These are phyloP conservation scores for Andrena cerasifolii DNA, from an alignment of 1,140 invertebrate genomes.

Conservation along the genomic window DNA sequence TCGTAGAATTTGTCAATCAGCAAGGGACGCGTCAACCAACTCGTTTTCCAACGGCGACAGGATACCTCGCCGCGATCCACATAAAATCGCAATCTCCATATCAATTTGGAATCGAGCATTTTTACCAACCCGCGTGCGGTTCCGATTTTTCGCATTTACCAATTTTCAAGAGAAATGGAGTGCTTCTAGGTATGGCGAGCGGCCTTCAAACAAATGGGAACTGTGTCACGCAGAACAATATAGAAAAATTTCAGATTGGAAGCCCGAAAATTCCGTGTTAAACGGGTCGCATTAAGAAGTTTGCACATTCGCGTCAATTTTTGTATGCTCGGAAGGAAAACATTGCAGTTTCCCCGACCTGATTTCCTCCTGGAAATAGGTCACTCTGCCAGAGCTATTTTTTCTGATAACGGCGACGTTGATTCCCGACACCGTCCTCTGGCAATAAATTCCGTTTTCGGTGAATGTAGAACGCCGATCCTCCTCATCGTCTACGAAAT, in stretches of 20 bases:
- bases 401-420: not conserved
- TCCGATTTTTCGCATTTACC: not conserved
- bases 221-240: too few relatives aligned
- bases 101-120: constrained; percentile 47
- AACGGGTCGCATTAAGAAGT: too few relatives aligned
- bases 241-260: too few relatives aligned
- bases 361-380: not conserved
- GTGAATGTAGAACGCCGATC: not conserved
- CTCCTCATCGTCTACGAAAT: too few relatives aligned
- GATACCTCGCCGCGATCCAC: not conserved
- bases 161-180: not conserved
- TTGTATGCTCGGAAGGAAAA: too few relatives aligned
- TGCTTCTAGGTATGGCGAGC: too few relatives aligned
- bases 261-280: too few relatives aligned
- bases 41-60: not conserved
- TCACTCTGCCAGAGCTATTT: not conserved
- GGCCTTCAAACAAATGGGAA: too few relatives aligned
- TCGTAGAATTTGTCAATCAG: not conserved
- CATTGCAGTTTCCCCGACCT: too few relatives aligned
- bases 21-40: not conserved
- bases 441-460: not conserved
- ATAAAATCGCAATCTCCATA: constrained; percentile 34
- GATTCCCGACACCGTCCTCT: not conserved
- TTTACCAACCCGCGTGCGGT: constrained; percentile 4
- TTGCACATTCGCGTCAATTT: too few relatives aligned